These are phyloP conservation scores for Caenorhabditis drosophilae DNA, from an alignment of 2,888 invertebrate species.

Conservation along the genomic window DNA sequence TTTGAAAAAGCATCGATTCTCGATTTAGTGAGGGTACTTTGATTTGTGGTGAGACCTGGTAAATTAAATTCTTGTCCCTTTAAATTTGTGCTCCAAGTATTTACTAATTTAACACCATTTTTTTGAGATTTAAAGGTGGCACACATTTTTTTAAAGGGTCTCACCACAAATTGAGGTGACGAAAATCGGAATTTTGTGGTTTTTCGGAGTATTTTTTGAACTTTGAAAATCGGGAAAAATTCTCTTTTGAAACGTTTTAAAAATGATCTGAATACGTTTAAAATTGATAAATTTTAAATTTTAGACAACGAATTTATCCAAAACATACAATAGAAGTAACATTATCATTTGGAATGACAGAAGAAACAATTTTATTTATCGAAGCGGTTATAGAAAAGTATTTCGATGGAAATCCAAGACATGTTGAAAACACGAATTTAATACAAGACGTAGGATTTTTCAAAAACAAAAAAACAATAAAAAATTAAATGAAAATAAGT, in stretches of 20 bases:
- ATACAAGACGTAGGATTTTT: constrained; percentile 14
- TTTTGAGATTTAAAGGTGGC: not conserved
- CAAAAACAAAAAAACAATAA: constrained; percentile 1
- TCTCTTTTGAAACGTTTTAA: no score
- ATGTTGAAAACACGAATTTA: constrained; percentile 13
- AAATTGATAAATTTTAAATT: not conserved
- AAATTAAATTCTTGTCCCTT: no score
- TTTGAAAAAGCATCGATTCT: no score
- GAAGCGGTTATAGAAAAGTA: constrained; percentile 32
- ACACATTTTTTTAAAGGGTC: no score
- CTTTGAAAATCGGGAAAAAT: not conserved
- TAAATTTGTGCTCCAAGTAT: no score
- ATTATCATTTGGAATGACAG: constrained; percentile 22
- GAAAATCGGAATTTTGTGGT: no score
- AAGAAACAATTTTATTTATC: constrained; percentile 16
- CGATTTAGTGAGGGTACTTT: no score
- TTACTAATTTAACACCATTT: not conserved
- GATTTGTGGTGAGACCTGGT: no score
- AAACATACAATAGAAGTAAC: constrained; percentile 29
- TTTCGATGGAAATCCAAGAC: constrained; percentile 14
- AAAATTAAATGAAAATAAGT: no score
- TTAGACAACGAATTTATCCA: constrained; percentile 20
- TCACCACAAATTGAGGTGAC: no score
- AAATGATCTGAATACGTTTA: constrained; percentile 5
- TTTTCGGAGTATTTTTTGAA: no score